Percentiles rank a stretch among this genome's conserved stretches.
Conservation (phyloP, 1,140 invertebrate genomes). For the Drosophila sechellia region DNA sequence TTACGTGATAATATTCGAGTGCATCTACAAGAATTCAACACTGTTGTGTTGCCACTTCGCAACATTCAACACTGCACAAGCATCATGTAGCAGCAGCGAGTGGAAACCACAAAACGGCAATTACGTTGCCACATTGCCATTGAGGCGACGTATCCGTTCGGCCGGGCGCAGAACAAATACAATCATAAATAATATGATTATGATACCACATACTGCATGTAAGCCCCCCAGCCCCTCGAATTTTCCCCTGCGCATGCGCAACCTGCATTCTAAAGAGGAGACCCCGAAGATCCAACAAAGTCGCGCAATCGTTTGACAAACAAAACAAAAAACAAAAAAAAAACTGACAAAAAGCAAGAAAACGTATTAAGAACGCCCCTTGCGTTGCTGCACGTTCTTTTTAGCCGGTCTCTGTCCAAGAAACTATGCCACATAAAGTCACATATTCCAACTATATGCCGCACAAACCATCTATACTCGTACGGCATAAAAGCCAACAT, state of each 20-base stretch:
- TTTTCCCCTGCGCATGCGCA: slow-evolving; percentile 35
- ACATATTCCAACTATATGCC: slow-evolving; percentile 14
- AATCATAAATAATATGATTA: slow-evolving; percentile 82
- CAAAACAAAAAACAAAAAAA: slow-evolving; percentile 28
- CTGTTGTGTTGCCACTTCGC: neutral
- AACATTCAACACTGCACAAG: neutral
- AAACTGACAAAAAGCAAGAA: too few species aligned
- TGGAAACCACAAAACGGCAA: slow-evolving; percentile 50
- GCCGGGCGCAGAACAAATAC: slow-evolving; percentile 65
- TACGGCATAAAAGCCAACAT: neutral
- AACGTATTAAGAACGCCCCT: slow-evolving; percentile 26
- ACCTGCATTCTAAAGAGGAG: slow-evolving; percentile 58
- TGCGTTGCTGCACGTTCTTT: slow-evolving; percentile 49
- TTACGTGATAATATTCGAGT: neutral
- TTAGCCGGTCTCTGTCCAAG: slow-evolving; percentile 6
- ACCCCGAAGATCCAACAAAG: slow-evolving; percentile 27
- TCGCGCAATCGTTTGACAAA: slow-evolving; percentile 54
- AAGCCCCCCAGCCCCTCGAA: neutral
- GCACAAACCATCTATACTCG: neutral
- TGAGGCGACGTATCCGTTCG: slow-evolving; percentile 18
- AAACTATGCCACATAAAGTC: slow-evolving; percentile 49
- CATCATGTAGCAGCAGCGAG: neutral
- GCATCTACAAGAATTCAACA: neutral
- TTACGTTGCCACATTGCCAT: slow-evolving; percentile 51
- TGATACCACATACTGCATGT: slow-evolving; percentile 57